Base-by-base conservation (phyloP, 2,797 vertebrate species). In the Pipistrellus kuhlii region DNA sequence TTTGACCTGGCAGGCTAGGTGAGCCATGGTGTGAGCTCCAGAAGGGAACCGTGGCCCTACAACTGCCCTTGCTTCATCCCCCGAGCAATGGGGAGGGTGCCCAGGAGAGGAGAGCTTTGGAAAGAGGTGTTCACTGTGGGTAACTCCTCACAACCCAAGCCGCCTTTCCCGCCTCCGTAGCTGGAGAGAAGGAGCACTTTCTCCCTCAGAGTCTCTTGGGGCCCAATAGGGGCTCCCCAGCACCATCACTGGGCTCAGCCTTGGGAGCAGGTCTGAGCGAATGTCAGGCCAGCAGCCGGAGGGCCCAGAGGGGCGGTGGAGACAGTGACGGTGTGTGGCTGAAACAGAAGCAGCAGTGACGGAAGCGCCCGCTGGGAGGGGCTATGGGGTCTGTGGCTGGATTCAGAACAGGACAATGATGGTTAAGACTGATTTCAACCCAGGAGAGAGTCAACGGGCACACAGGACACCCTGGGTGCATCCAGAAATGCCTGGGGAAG, bases 1-100 rank as follows among this genome's bases (percentile, higher is more conserved):
- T 41, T 69, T 66, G 35, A 14, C 17, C 69, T 12, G 25, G 62
- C 25, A 80, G 75, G 44, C n/a, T 35, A 44, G 59, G 66, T 30
- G 48, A 73, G 30, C 64, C 41, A 0, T 5, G 71, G 18, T 15
- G 44, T 68, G 8, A 30, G 30, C 72, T 46, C 25, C 66, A 48
- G 66, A 21, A 48, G 18, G 76, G 66, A 21, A 38, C 21, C 1
- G 66, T 20, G 41, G 27, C 30, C 10, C 44, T 53, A 11, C 38
- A 35, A 35, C 38, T 51, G 51, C 21, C 17, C n/a, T 77, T 25
- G n/a, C 27, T 77, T 14, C 18, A 2, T 27, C 12, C 30, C 7
- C 2, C 20, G 1, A 14, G 1, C n/a, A 20, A 0, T n/a, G 2
- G 62, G 35, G 11, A 10, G 20, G 48, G 48, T 51, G 38, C 41